Percentiles rank a stretch among this genome's conserved stretches.
Conservation (phyloP, 1,140 invertebrate species). For the Drosophila dunni region DNA sequence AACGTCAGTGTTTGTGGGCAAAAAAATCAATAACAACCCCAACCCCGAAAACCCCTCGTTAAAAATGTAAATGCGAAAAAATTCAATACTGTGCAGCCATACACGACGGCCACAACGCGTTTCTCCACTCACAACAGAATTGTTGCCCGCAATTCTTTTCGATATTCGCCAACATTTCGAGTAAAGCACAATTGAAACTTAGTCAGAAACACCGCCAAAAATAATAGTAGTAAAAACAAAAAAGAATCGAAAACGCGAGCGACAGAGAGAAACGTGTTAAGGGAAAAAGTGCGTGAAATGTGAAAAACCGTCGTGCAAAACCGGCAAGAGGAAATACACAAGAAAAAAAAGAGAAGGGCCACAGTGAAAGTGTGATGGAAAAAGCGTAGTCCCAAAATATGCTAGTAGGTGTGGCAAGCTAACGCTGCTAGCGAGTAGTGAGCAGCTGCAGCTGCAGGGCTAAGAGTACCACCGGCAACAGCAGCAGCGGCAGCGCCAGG, state of each 20-base stretch:
- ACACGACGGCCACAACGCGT: constrained; percentile 68
- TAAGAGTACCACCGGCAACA: background rate
- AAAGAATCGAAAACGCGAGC: background rate
- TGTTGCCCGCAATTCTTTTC: constrained; percentile 20
- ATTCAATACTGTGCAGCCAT: constrained; percentile 83
- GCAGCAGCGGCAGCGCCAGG: constrained; percentile 5
- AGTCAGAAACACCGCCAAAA: constrained; percentile 29
- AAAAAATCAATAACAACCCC: constrained; percentile 81
- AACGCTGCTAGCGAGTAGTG: constrained; percentile 6
- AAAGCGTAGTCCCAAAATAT: constrained; percentile 39
- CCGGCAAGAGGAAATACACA: constrained; percentile 54
- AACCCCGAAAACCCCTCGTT: constrained; percentile 72
- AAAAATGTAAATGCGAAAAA: constrained; percentile 84
- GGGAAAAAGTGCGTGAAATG: constrained; percentile 29
- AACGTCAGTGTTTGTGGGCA: constrained; percentile 61
- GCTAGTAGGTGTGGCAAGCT: constrained; percentile 45
- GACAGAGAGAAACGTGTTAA: constrained; percentile 7
- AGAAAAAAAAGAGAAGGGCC: constrained; percentile 34
- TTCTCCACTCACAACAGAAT: constrained; percentile 45
- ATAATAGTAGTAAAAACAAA: constrained; percentile 20
- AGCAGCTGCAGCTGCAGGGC: too few relatives aligned
- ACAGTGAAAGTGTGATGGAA: constrained; percentile 39
- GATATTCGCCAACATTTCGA: constrained; percentile 12
- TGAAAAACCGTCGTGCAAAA: constrained; percentile 15
- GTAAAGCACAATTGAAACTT: background rate